Evolutionary conservation across 35 echinoderm and acorn worm genomes (phyloP), one percentile per base, ranked within the genome.

Genomic region (Acanthaster planci): DNA sequence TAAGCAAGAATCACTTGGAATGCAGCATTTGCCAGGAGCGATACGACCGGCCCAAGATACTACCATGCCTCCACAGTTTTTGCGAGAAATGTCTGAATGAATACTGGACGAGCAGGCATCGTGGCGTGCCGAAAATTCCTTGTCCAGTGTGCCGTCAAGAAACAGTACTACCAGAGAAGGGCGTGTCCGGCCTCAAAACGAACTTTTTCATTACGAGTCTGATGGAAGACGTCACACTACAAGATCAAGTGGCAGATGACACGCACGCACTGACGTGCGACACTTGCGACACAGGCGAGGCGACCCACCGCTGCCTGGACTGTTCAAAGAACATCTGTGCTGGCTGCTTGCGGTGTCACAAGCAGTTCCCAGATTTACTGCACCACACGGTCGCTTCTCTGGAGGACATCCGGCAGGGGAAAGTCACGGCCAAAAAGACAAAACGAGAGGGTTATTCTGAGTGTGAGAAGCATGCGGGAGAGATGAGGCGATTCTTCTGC

Each of bases 401-500:
- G 3, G 64, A 72, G 34, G 64, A 72, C 23, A 26, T 72, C 26
- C 2, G 64, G 0, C 34, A 26, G 26, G 64, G 64, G 10, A 72
- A 72, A 26, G 64, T 34, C 0, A 2, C 10, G 26, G 26, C 34
- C 8, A 72, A 72, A 10, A 72, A 72, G 64, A 72, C 22, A 23
- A 72, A 36, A 34, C 64, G 26, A 26, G 34, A 8, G 30, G n/a
- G 64, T 8, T 9, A 72, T 72, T 72, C 7, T 26, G 19, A 72
- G 29, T 47, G 42, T 47, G 42, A 12, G 12, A 4, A 47, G 42
- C 85, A 87, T 75, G 17, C 10, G 18, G 35, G 53, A 2, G 85
- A 87, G 75, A 52, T 77, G 31, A 44, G 55, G 23, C 36, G 76
- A 37, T 87, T 87, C 50, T 87, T 7, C 75, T 87, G 85, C 47